These are phyloP conservation scores for Onychorhynchus coronatus DNA, from an alignment of 2,113 vertebrate species.

Conservation along the genomic window DNA sequence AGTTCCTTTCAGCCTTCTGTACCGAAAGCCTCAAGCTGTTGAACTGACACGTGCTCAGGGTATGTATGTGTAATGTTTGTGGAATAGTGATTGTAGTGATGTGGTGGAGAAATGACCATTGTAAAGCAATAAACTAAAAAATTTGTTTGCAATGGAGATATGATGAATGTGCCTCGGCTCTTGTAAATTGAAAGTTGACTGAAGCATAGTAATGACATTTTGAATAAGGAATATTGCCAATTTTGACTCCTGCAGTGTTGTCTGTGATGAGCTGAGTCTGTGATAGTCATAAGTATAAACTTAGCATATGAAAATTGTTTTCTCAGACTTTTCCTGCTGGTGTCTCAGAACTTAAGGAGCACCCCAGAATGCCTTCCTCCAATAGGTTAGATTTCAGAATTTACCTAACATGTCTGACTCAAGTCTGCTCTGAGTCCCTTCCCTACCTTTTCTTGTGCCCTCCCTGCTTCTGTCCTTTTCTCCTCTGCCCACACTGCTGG, in stretches of 20 bases:
- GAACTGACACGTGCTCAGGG: neutral
- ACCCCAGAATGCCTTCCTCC: neutral
- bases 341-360: neutral
- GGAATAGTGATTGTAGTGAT: neutral
- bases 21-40: neutral
- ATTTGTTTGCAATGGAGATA: neutral
- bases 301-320: neutral
- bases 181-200: neutral
- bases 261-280: neutral
- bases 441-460: neutral
- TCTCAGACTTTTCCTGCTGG: neutral
- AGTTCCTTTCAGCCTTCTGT: neutral
- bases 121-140: neutral
- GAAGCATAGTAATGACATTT: neutral
- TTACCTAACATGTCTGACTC: rapidly evolving
- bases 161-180: neutral
- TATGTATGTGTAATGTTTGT: neutral
- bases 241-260: neutral
- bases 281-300: neutral
- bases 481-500: neutral
- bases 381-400: neutral
- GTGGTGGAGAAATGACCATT: neutral
- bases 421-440: neutral
- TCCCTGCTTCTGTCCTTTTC: neutral
- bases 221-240: neutral